A percentile compares a stretch with the other conserved stretches of the same genome.
These are phyloP conservation scores for Trididemnum miniatum DNA, from an alignment of 23 tunicate species.

Conservation along the genomic window DNA sequence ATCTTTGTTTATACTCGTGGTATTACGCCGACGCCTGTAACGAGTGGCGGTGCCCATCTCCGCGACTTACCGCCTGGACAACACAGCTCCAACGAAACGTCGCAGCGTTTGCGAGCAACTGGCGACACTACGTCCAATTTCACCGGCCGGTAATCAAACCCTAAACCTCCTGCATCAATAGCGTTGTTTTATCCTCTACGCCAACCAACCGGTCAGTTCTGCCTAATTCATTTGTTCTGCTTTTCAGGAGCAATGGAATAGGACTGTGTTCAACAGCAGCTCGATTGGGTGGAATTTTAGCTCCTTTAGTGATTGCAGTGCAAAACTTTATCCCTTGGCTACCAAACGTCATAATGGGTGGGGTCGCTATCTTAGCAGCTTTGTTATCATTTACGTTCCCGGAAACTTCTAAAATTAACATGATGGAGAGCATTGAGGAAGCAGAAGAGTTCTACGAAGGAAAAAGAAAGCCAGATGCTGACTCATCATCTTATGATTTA, in stretches of 20 bases:
- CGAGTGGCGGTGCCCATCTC: too few relatives aligned
- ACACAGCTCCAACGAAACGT: too few relatives aligned
- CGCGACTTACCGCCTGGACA: too few relatives aligned
- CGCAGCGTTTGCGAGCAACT: too few relatives aligned
- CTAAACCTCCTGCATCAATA: too few relatives aligned
- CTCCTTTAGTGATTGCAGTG: conserved; percentile 62
- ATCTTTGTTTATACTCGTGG: too few relatives aligned
- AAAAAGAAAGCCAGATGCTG: conserved; percentile 1
- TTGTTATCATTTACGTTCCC: conserved; percentile 40
- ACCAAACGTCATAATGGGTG: conserved; percentile 67
- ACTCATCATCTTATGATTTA: neutral
- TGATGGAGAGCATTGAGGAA: conserved; percentile 77
- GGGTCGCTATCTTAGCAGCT: conserved; percentile 41
- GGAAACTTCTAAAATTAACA: conserved; percentile 58
- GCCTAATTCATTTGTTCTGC: too few relatives aligned
- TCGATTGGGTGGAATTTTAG: conserved; percentile 74
- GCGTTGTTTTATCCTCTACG: too few relatives aligned
- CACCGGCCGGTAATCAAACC: too few relatives aligned
- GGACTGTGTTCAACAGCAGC: conserved; percentile 63
- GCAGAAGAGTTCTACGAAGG: conserved; percentile 71
- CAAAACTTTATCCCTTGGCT: conserved; percentile 65
- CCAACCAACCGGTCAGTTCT: too few relatives aligned
- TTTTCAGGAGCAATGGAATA: conserved; percentile 62
- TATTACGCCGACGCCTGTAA: too few relatives aligned
- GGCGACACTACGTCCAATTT: too few relatives aligned